These are phyloP conservation scores for Beris morrisii DNA, from an alignment of 2,888 invertebrate genomes.

Conservation along the genomic window DNA sequence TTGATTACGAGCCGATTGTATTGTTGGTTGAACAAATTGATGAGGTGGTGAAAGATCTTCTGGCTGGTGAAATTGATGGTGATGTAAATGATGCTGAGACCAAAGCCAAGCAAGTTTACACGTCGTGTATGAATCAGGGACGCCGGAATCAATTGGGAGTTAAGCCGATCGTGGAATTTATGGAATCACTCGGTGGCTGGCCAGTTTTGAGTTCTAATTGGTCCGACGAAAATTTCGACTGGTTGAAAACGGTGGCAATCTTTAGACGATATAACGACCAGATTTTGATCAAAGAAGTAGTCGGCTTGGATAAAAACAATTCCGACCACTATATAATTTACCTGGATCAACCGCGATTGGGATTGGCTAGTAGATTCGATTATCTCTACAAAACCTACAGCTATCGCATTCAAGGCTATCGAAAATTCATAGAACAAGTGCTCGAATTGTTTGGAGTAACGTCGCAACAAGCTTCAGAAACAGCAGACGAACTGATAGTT, in stretches of 20 bases:
- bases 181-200: conserved; percentile 79
- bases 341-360: conserved; percentile 80
- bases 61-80: conserved; percentile 47
- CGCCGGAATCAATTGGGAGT: conserved; percentile 68
- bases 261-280: conserved; percentile 76
- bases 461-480: conserved; percentile 41
- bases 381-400: conserved; percentile 67
- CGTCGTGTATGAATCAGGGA: conserved; percentile 79
- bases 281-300: conserved; percentile 76
- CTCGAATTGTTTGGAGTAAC: conserved; percentile 70
- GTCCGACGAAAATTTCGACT: conserved; percentile 65
- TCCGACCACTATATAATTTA: conserved; percentile 81
- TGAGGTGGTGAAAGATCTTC: conserved; percentile 62
- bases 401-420: conserved; percentile 72
- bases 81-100: conserved; percentile 61
- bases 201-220: conserved; percentile 69
- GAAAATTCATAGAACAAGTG: conserved; percentile 68
- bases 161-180: conserved; percentile 65
- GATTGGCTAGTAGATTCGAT: conserved; percentile 69
- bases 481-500: not conserved
- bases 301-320: conserved; percentile 70
- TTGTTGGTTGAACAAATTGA: conserved; percentile 76
- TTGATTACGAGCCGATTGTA: conserved; percentile 82
- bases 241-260: conserved; percentile 68
- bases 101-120: conserved; percentile 77